Base-by-base conservation (phyloP, 2,113 vertebrate species). In the Clarias macrocephalus region DNA sequence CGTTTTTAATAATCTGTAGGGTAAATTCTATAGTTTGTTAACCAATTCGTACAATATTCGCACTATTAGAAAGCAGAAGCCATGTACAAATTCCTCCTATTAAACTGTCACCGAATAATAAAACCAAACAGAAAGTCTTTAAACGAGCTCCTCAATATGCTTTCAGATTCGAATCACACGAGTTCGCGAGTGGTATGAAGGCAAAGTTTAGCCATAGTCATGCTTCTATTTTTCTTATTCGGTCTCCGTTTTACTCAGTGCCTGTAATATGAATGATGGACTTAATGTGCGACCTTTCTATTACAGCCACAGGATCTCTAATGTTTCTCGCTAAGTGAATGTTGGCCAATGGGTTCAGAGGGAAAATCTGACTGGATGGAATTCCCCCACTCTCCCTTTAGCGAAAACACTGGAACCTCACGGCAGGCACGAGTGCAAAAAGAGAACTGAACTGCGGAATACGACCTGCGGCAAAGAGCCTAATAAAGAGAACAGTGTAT, bases 331-430 rank as follows among this genome's bases (percentile, higher is more conserved):
- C 33, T 37, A 52, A 65, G 65, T 42, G 30, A 80, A 54, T 82
- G 65, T 52, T 57, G 91, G 91, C 93, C 93, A 95, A 91, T 94
- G 90, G 89, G 89, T 93, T 93, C 91, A 90, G 90, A 95, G 95
- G 89, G 95, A 95, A 95, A 95, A 94, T 95, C 93, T 95, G 95
- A 95, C 92, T 93, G 92, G 87, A 89, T 94, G 95, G 95, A 95
- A 95, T 95, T 95, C 95, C 95, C 95, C 95, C 94, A 88, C 94
- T 89, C 92, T 90, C 91, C 89, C 88, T 88, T 91, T 66, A 73
- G 68, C 80, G 91, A 93, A 86, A 86, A 88, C 87, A 94, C 92
- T 86, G 88, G 88, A 92, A 89, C 91, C 90, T 90, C 92, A 92
- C 93, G 94, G 91, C 92, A 91, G 91, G 84, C 89, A 85, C 83